Percentiles rank a stretch among this genome's conserved stretches.
Evolutionary conservation across 2,113 vertebrate genomes (phyloP).

Genomic region (Strix uralensis): DNA sequence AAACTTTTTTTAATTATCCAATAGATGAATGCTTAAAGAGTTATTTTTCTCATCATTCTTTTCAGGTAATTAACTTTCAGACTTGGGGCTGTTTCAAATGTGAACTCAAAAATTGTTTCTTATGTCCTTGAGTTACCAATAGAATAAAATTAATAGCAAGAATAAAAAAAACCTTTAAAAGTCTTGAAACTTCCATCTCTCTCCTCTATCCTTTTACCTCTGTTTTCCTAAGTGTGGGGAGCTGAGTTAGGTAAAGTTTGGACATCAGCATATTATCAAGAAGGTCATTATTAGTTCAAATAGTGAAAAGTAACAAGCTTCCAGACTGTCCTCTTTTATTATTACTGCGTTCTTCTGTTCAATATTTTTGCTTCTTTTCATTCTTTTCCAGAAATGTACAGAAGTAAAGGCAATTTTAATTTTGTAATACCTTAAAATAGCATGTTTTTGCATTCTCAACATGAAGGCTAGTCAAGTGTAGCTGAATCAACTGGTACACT

Average conservation of each 20-base stretch:
- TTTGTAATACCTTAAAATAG: neutral
- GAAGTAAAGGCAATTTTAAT: neutral
- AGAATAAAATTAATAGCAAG: neutral
- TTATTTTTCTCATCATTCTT: neutral
- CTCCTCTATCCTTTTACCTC: neutral
- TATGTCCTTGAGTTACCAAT: neutral
- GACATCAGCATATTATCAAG: neutral
- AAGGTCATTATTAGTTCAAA: neutral
- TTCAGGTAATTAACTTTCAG: neutral
- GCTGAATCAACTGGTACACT: neutral
- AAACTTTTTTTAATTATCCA: neutral
- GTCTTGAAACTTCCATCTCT: neutral
- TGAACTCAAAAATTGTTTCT: neutral
- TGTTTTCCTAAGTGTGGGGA: neutral
- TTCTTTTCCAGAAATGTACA: neutral
- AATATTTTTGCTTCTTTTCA: neutral
- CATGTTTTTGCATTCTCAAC: fast-evolving
- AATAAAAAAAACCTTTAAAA: neutral
- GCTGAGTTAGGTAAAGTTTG: neutral
- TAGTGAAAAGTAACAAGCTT: neutral
- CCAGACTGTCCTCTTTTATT: neutral
- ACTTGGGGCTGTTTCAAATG: neutral
- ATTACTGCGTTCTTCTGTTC: neutral
- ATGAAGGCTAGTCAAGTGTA: neutral
- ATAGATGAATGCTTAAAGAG: neutral